These are phyloP conservation scores for Anomalospiza imberbis DNA, from an alignment of 2,797 vertebrate genomes.

Conservation along the genomic window DNA sequence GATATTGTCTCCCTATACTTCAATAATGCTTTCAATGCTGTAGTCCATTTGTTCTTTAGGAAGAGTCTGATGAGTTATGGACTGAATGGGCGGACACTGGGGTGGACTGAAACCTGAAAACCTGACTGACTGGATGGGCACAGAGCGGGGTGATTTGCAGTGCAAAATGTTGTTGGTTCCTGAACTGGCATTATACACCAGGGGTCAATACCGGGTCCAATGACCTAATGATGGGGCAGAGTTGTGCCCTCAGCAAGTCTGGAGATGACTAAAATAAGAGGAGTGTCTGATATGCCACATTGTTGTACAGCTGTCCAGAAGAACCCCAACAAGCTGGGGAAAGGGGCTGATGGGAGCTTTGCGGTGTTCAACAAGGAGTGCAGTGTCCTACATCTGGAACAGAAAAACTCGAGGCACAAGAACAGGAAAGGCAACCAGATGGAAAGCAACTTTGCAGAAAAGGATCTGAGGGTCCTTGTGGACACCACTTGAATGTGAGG, in stretches of 20 bases:
- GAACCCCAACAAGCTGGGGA: not conserved
- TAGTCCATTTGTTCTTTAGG: not conserved
- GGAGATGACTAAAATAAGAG: not conserved
- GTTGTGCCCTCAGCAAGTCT: not conserved
- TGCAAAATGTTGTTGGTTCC: not conserved
- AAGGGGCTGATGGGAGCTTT: not conserved
- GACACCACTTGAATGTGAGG: too few species aligned
- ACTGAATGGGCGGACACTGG: not conserved
- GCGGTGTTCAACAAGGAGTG: not conserved
- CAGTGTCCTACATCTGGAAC: not conserved
- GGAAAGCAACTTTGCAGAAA: not conserved
- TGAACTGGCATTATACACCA: not conserved
- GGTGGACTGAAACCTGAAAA: not conserved
- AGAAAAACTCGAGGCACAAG: not conserved
- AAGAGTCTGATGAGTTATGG: not conserved
- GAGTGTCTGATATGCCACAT: not conserved
- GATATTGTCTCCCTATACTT: not conserved
- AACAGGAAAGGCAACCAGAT: not conserved
- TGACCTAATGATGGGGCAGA: not conserved
- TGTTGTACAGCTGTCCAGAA: not conserved
- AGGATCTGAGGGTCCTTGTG: not conserved
- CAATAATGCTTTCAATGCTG: not conserved
- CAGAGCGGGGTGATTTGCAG: fast-evolving
- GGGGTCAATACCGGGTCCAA: not conserved
- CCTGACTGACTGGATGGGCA: not conserved